phyloP scores from a whole-genome alignment of 2,797 vertebrate genomes.

The Eremophila alpestris region DNA sequence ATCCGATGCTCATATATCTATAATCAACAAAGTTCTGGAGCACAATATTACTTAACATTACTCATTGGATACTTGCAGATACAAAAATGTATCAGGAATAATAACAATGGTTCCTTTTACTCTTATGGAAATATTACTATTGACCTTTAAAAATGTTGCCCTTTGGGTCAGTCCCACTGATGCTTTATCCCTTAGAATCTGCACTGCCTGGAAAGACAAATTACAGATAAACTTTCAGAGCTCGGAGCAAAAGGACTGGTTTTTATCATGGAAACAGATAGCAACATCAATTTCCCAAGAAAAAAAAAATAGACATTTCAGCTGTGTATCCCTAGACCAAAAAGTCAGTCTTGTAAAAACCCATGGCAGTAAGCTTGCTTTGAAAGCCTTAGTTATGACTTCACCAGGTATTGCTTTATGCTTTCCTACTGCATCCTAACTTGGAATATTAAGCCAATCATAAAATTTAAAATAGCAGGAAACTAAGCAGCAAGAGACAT shows the following conservation, averaged over 20 bases:
- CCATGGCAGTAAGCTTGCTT: constrained; percentile 6
- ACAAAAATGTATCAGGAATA: constrained; percentile 72
- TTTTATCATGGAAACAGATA: constrained; percentile 70
- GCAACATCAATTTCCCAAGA: constrained; percentile 43
- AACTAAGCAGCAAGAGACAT: constrained; percentile 18
- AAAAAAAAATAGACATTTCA: constrained; percentile 57
- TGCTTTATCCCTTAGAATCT: constrained; percentile 49
- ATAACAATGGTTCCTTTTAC: constrained; percentile 54
- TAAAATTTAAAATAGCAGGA: neutral
- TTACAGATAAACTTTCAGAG: constrained; percentile 60
- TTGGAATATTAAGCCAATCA: constrained; percentile 35
- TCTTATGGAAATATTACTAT: constrained; percentile 42
- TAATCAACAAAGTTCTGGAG: constrained; percentile 58
- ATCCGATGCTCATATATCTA: constrained; percentile 56
- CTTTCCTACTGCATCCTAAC: constrained; percentile 34
- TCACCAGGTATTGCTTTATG: constrained; percentile 44
- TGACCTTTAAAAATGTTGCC: constrained; percentile 61
- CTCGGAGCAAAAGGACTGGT: constrained; percentile 56
- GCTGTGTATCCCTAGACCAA: constrained; percentile 32
- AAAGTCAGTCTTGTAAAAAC: constrained; percentile 35
- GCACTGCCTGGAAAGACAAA: constrained; percentile 62
- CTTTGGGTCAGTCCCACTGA: constrained; percentile 30
- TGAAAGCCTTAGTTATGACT: constrained; percentile 47
- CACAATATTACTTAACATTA: constrained; percentile 50
- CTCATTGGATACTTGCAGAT: constrained; percentile 64